Base-by-base conservation (phyloP, 2,797 vertebrate species). In the Cercopithecus neglectus region DNA sequence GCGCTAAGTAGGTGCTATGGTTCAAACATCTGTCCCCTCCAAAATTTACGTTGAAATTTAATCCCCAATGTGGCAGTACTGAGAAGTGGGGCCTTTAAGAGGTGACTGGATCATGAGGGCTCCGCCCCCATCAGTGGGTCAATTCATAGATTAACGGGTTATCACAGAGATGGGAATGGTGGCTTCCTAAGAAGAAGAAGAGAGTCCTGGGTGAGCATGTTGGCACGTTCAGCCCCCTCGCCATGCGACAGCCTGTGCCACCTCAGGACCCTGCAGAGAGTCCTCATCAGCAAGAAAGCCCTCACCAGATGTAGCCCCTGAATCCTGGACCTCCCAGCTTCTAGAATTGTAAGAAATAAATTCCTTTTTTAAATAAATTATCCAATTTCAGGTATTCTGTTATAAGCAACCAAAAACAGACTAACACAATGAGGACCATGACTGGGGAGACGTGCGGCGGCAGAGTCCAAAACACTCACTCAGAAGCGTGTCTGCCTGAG, bases 401-500 rank as follows among this genome's bases (percentile, higher is more conserved):
- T 36, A 81, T 55, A 55, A 55, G 7, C n/a, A 55, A 55, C 22
- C n/a, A 9, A 81, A 55, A 55, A 81, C 5, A 13, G 53, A 55
- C 50, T 55, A 81, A 80, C 9, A 80, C 13, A 80, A 24, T 4
- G 4, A 39, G 53, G 53, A 57, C 61, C 39, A 4, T n/a, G n/a
- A 46, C 24, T 7, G 24, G 48, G 22, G 30, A 79, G 13, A 22
- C 6, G 1, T 0, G 5, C 10, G 4, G 5, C 13, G 0, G 22
- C 53, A 94, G 6, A 26, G 1, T 13, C 50, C 12, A n/a, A 13
- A 13, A 4, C 39, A 41, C 36, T 50, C 36, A 6, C 22, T 16
- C 14, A 41, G 0, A n/a, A 24, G 33, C 59, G 11, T 0, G 1
- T 8, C 14, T 22, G 30, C 70, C 41, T 0, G 0, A 26, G 26